Conservation (phyloP, 2,797 vertebrate genomes). For the Cottoperca gobio region DNA sequence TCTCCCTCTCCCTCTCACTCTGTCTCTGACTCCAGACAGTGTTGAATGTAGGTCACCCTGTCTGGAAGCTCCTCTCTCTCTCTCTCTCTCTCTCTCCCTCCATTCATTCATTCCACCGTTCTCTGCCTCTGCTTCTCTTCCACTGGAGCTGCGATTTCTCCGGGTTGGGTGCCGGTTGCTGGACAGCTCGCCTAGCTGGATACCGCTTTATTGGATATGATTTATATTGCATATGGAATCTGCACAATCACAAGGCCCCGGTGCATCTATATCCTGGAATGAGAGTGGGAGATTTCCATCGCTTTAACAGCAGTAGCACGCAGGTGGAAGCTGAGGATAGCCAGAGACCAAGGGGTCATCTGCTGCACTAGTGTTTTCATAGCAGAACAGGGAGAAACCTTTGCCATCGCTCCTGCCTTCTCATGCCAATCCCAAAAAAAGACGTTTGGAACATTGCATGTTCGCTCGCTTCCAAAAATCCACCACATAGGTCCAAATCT, state of each 20-base stretch:
- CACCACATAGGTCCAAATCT: constrained; percentile 81
- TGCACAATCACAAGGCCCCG: constrained; percentile 81
- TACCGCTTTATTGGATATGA: constrained; percentile 61
- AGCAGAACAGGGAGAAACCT: constrained; percentile 54
- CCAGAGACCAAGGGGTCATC: constrained; percentile 71
- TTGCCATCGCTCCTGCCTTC: constrained; percentile 61
- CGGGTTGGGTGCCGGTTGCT: constrained; percentile 53
- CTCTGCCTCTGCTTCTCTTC: constrained; percentile 54
- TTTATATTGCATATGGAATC: constrained; percentile 64
- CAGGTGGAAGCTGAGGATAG: constrained; percentile 51
- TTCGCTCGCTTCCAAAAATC: constrained; percentile 80
- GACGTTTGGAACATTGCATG: constrained; percentile 54
- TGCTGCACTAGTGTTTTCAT: constrained; percentile 71
- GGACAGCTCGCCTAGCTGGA: constrained; percentile 68
- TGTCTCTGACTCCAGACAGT: constrained; percentile 85
- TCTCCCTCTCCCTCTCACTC: constrained; percentile 48
- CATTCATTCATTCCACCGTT: constrained; percentile 54
- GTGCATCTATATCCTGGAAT: constrained; percentile 70
- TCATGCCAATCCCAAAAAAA: constrained; percentile 53
- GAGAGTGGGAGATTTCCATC: constrained; percentile 77
- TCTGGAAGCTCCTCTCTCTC: constrained; percentile 83
- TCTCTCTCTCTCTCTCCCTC: constrained; percentile 34
- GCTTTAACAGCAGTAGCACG: constrained; percentile 80
- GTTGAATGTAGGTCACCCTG: constrained; percentile 92
- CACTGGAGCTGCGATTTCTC: constrained; percentile 64